Base-by-base conservation (phyloP, 1,140 invertebrate species). In the Lepidurus arcticus region DNA sequence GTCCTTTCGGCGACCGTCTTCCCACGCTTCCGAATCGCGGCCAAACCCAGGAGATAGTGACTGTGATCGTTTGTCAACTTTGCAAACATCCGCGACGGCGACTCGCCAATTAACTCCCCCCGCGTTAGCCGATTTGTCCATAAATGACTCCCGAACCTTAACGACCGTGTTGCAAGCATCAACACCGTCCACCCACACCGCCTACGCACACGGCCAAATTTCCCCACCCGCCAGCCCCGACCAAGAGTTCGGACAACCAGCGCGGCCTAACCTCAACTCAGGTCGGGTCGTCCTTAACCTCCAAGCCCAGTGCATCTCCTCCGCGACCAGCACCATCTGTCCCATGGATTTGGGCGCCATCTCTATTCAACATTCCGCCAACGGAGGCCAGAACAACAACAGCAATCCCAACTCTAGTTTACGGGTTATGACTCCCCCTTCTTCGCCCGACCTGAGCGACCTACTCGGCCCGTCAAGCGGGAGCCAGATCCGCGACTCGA, bases 151-250 rank as follows among this genome's bases (percentile, higher is more conserved):
- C 53, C 53, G 53, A 65, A 65, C 53, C 16, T 65, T 65, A 65
- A 65, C 53, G 16, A 65, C 53, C 53, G 53, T 65, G 53, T 21
- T 65, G 5, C 53, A 65, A 65, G 21, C 53, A 8, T 45, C 75
- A 24, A 45, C 42, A 10, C n/a, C 75, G 10, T 42, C 43, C 42
- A 76, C 75, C 0, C 75, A 24, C 34, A 42, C 74, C 16, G 6
- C 74, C 34, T 44, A 75, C 34, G 34, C 42, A 78, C 82, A 86
- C 83, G 84, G 85, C 9, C 86, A 88, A 80, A 85, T 88, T 79
- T 88, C 87, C 5, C 87, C 87, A 10, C 87, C 88, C 7, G 86
- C 87, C 21, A 88, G 87, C 74, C 88, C 87, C 16, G 87, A 88
- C 77, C 84, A 83, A 78, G 80, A 84, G 73, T 73, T 80, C 78